phyloP scores from a whole-genome alignment of 2,797 vertebrate genomes.

The Prionace glauca region DNA sequence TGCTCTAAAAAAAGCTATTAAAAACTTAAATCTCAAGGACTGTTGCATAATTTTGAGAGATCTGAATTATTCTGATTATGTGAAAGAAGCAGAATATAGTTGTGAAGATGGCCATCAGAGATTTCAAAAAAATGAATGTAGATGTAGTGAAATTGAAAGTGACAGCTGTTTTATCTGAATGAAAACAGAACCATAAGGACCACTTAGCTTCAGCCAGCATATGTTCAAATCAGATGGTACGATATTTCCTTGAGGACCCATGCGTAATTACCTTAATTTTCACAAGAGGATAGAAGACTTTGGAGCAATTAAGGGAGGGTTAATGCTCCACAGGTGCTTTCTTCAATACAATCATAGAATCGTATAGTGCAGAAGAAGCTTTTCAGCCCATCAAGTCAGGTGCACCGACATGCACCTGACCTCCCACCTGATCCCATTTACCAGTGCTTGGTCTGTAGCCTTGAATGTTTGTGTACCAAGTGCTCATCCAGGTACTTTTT shows the following conservation, averaged over 20 bases:
- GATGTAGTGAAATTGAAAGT: neutral
- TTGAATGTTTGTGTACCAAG: no score
- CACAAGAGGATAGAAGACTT: neutral
- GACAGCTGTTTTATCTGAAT: neutral
- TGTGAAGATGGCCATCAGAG: neutral
- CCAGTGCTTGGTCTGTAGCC: no score
- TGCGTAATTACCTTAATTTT: neutral
- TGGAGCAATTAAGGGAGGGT: neutral
- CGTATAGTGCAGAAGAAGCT: no score
- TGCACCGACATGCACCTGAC: no score
- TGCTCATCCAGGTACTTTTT: no score
- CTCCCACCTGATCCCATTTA: no score
- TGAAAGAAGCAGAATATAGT: neutral
- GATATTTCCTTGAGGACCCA: neutral
- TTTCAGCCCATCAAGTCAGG: no score
- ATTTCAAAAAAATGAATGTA: neutral
- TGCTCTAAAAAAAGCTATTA: neutral
- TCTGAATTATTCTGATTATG: neutral
- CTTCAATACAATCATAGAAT: neutral
- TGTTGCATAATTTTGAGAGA: neutral
- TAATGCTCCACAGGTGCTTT: neutral
- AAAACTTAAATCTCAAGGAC: neutral
- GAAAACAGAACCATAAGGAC: neutral
- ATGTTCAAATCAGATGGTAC: neutral
- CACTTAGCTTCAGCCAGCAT: neutral